A percentile compares a stretch with the other conserved stretches of the same genome.
These are phyloP conservation scores for Crotophaga sulcirostris DNA, from an alignment of 2,113 vertebrate genomes.

Conservation along the genomic window DNA sequence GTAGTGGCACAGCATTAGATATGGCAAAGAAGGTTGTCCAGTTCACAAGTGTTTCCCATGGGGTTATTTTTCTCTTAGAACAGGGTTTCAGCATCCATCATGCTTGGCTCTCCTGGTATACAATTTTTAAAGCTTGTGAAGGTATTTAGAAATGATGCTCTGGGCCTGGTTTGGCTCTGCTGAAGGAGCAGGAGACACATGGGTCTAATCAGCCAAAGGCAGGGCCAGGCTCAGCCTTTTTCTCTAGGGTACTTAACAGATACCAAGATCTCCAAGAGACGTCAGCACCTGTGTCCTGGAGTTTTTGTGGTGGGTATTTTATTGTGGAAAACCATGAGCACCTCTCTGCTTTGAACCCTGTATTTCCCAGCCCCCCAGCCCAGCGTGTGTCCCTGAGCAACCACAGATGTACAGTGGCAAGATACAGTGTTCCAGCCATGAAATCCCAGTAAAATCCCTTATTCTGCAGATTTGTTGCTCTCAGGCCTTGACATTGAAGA, in stretches of 20 bases:
- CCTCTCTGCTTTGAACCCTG: not conserved
- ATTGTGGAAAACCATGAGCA: not conserved
- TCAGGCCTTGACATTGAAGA: not conserved
- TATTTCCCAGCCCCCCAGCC: not conserved
- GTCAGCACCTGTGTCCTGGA: not conserved
- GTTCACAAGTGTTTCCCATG: not conserved
- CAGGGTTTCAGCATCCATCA: not conserved
- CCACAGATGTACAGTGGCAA: accelerated
- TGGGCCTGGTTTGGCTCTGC: not conserved
- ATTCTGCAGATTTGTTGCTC: not conserved
- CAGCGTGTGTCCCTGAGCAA: not conserved
- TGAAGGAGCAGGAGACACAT: not conserved
- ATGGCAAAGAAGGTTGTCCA: not conserved
- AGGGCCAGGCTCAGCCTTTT: not conserved
- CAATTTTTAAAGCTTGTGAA: not conserved
- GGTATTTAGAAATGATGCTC: not conserved
- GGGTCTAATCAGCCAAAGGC: not conserved
- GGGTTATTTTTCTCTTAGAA: not conserved
- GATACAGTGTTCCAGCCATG: not conserved
- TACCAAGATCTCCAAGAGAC: not conserved
- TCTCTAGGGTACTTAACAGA: not conserved
- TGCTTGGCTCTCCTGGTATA: not conserved
- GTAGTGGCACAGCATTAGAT: not conserved
- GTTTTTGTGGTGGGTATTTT: not conserved
- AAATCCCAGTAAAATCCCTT: not conserved